Evolutionary conservation across 37 sponge, comb jelly and placozoan species (phyloP).

Genomic region (Spongia lamella): DNA sequence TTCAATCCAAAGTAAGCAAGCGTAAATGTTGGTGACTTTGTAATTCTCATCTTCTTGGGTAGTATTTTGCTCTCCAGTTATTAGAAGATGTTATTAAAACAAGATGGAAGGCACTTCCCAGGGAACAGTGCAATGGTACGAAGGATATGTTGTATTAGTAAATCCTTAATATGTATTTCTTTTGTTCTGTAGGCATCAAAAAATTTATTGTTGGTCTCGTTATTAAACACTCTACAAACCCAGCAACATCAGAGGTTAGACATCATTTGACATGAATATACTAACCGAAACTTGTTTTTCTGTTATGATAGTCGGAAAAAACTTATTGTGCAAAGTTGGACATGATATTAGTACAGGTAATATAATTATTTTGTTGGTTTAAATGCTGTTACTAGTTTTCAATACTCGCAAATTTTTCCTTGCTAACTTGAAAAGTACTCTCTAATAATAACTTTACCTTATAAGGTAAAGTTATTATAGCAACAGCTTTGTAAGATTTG

Average conservation of each 20-base stretch:
- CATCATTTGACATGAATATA: too few relatives aligned
- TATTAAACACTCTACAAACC: slow-evolving; percentile 89
- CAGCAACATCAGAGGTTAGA: slow-evolving; percentile 64
- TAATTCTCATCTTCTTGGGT: not conserved
- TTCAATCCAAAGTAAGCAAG: slow-evolving; percentile 82
- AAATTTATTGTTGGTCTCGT: slow-evolving; percentile 95
- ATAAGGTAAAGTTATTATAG: not conserved
- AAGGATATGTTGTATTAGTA: too few relatives aligned
- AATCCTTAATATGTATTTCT: not conserved
- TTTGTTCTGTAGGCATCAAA: slow-evolving; percentile 75
- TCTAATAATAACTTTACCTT: too few relatives aligned
- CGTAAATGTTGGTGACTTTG: not conserved
- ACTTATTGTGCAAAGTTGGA: slow-evolving; percentile 91
- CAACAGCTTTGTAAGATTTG: not conserved
- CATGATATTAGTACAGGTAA: slow-evolving; percentile 91
- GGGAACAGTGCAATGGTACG: slow-evolving; percentile 94
- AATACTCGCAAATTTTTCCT: too few relatives aligned
- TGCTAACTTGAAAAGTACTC: too few relatives aligned
- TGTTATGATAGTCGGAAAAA: slow-evolving; percentile 71
- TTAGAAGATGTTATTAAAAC: slow-evolving; percentile 86
- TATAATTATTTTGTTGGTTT: too few relatives aligned
- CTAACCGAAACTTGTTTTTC: too few relatives aligned
- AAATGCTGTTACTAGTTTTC: slow-evolving; percentile 11
- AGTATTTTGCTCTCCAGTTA: slow-evolving; percentile 96
- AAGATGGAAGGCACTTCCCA: slow-evolving; percentile 93